Percentiles rank a stretch among this genome's conserved stretches.
These are phyloP conservation scores for Tachycineta bicolor DNA, from an alignment of 2,113 vertebrate genomes.

Conservation along the genomic window DNA sequence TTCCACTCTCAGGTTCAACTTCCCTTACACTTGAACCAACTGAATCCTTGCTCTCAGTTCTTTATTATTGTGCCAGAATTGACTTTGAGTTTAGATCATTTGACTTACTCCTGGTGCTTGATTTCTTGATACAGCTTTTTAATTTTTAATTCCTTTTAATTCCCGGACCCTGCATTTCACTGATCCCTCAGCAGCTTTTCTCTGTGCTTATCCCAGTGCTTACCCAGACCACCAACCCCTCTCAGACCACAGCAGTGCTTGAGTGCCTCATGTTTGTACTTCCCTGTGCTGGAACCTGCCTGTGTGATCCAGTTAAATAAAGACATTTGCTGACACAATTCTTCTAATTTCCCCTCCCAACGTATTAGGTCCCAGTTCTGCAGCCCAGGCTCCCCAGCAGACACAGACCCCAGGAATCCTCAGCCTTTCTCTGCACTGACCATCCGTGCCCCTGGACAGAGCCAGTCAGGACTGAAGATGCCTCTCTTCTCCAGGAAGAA, in stretches of 20 bases:
- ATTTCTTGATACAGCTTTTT: not conserved
- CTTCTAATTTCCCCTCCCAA: rapidly evolving
- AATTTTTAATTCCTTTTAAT: not conserved
- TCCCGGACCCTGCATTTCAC: not conserved
- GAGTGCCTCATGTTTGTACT: rapidly evolving
- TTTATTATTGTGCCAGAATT: not conserved
- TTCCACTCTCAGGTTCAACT: not conserved
- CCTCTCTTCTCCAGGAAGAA: constrained; percentile 90
- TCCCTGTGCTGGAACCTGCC: not conserved
- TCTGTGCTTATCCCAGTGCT: not conserved
- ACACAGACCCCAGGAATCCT: not conserved
- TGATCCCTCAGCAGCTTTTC: not conserved
- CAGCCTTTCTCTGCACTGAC: not conserved
- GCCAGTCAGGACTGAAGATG: constrained; percentile 71
- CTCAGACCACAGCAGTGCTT: not conserved
- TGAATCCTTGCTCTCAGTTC: not conserved
- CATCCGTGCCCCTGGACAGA: not conserved
- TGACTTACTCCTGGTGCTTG: not conserved
- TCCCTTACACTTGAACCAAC: not conserved
- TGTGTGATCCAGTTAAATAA: not conserved
- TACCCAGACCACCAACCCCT: rapidly evolving
- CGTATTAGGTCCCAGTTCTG: not conserved
- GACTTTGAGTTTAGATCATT: not conserved
- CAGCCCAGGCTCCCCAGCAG: not conserved
- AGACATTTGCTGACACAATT: not conserved